A percentile compares a stretch with the other conserved stretches of the same genome.
phyloP scores from a whole-genome alignment of 2,888 invertebrate genomes.

The Lycaena phlaeas region DNA sequence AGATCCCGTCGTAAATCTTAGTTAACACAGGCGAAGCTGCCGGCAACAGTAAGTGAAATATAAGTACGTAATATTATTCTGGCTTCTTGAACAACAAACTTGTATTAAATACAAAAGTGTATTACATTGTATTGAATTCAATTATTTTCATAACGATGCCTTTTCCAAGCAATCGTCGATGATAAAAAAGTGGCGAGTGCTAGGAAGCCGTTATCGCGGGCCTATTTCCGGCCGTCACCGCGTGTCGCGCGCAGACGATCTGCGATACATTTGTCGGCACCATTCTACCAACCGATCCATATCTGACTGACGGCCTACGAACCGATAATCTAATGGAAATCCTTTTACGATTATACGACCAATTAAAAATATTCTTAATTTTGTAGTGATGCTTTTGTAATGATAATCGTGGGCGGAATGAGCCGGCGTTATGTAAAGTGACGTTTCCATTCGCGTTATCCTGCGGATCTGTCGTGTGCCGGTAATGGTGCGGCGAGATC shows the following conservation, averaged over 20 bases:
- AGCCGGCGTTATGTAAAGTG: slow-evolving; percentile 60
- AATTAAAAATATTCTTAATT: slow-evolving; percentile 23
- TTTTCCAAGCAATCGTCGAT: slow-evolving; percentile 57
- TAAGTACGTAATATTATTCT: no score
- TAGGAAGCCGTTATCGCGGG: slow-evolving; percentile 64
- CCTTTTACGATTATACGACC: slow-evolving; percentile 33
- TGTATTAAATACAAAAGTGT: no score
- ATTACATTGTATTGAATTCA: slow-evolving; percentile 41
- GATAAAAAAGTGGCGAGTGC: slow-evolving; percentile 55
- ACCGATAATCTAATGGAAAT: slow-evolving; percentile 55
- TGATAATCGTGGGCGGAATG: slow-evolving; percentile 34
- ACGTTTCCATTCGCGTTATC: slow-evolving; percentile 68
- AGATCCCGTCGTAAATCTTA: no score
- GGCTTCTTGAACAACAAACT: no score
- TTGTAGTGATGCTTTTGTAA: slow-evolving; percentile 15
- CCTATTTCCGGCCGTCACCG: slow-evolving; percentile 70
- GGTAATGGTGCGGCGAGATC: slow-evolving; percentile 61
- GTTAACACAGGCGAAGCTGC: no score
- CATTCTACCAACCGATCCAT: slow-evolving; percentile 36
- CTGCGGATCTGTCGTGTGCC: slow-evolving; percentile 59
- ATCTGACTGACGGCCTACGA: slow-evolving; percentile 52
- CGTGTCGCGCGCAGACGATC: slow-evolving; percentile 52
- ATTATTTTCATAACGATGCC: slow-evolving; percentile 63
- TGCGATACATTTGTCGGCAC: slow-evolving; percentile 70
- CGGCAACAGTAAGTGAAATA: no score